These are phyloP conservation scores for Rhinolophus sinicus DNA, from an alignment of 2,113 vertebrate species.

Conservation along the genomic window DNA sequence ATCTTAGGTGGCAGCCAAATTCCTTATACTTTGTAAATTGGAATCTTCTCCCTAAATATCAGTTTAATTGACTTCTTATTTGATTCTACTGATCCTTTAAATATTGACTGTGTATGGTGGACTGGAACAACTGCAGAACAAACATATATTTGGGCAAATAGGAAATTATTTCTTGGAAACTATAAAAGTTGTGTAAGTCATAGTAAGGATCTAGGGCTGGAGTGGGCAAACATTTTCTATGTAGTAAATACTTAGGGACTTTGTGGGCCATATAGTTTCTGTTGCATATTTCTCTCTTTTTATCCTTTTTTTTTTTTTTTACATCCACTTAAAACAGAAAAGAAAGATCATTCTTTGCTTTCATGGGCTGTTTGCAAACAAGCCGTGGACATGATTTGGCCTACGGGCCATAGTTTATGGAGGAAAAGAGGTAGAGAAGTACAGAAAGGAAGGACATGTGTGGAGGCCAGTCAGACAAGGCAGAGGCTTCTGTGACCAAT, in stretches of 20 bases:
- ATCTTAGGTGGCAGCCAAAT: not conserved
- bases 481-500: not conserved
- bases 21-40: not conserved
- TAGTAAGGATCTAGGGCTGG: not conserved
- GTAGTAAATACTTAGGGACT: not conserved
- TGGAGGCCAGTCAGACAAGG: not conserved
- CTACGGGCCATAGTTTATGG: not conserved
- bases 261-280: not conserved
- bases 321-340: not conserved
- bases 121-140: not conserved
- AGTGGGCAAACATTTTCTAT: not conserved
- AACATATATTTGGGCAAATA: not conserved
- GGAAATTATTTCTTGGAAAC: not conserved
- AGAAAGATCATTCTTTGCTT: not conserved
- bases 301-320: not conserved
- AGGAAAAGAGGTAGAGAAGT: not conserved
- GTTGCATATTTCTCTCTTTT: not conserved
- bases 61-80: not conserved
- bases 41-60: not conserved
- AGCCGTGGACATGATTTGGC: not conserved
- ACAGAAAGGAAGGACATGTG: not conserved
- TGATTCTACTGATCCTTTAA: not conserved
- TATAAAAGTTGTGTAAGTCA: not conserved
- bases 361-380: not conserved
- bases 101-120: not conserved